Base-by-base conservation (phyloP, 2,888 invertebrate species). In the Crioceris asparagi region DNA sequence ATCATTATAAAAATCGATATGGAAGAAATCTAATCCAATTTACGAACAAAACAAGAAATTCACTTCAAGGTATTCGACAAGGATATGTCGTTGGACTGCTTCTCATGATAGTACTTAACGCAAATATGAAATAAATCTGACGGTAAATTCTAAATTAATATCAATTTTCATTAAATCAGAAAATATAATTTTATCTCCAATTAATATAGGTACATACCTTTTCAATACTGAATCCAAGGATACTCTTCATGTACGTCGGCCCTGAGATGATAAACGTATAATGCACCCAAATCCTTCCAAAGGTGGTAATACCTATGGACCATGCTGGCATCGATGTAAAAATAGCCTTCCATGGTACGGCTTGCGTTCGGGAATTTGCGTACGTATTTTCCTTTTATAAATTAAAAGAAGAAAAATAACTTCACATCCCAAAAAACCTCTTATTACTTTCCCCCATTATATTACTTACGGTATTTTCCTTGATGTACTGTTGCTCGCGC, bases 201-300 rank as follows among this genome's bases (percentile, higher is more conserved):
- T 27, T 27, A 27, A 5, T 8, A 2, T 27, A 27, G 14, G 2
- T 21, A 12, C 15, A 12, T 36, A 51, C 74, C 57, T 75, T 72
- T 60, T 79, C 73, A 52, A 79, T 79, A 48, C 73, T 72, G 55
- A 80, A 79, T 17, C 76, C 75, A 11, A 80, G 63, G 39, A 80
- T 72, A 38, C 72, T 71, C 58, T 77, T 77, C 76, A 80, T 80
- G 54, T 79, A 81, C 53, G 72, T 71, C 14, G 80, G 80, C 8
- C 80, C 80, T 32, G 74, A 71, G 50, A 77, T 74, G 55, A 81
- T 80, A 56, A 80, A 80, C 16, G 76, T 74, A 54, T 81, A 81
- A 55, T 80, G 79, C 4, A 79, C 74, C 79, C 79, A 81, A 54
- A 81, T 80, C 34, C 80, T 66, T n/a, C 80, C 80, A 51, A 80